A percentile compares a stretch with the other conserved stretches of the same genome.
Conservation (phyloP, 2,888 invertebrate species). For the Abrostola triplasia region DNA sequence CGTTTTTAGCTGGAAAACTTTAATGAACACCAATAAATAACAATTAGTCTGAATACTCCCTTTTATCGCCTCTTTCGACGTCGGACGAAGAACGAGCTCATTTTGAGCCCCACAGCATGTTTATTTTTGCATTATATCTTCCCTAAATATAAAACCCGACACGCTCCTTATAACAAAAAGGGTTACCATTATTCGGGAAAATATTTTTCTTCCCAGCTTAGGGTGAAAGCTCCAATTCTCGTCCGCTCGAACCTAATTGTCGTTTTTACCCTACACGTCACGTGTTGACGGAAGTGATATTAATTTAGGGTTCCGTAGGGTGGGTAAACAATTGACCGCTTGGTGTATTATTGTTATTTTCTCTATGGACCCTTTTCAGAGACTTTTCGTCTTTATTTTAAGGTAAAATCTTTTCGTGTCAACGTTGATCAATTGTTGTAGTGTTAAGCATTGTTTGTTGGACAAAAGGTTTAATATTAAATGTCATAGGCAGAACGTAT, state of each 20-base stretch:
- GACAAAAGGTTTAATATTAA: slow-evolving; percentile 47
- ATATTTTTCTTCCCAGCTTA: slow-evolving; percentile 53
- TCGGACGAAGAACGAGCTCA: neutral
- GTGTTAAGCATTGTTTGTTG: slow-evolving; percentile 39
- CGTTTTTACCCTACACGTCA: slow-evolving; percentile 70
- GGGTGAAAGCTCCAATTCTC: slow-evolving; percentile 48
- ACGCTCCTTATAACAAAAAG: slow-evolving; percentile 41
- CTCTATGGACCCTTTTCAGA: slow-evolving; percentile 49
- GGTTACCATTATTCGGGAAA: slow-evolving; percentile 54
- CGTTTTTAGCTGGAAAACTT: slow-evolving; percentile 4
- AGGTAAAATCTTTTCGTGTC: slow-evolving; percentile 54
- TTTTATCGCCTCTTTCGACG: neutral
- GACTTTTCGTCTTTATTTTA: slow-evolving; percentile 57
- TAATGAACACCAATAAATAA: slow-evolving; percentile 5
- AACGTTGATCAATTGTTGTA: slow-evolving; percentile 55
- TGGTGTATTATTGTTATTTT: slow-evolving; percentile 66
- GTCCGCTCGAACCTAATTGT: slow-evolving; percentile 54
- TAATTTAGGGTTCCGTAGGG: slow-evolving; percentile 79
- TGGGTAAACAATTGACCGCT: slow-evolving; percentile 73
- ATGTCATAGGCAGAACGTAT: slow-evolving; percentile 34
- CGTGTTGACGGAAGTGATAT: slow-evolving; percentile 82
- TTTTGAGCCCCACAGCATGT: slow-evolving; percentile 25
- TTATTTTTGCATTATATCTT: slow-evolving; percentile 41
- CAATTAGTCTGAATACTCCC: slow-evolving; percentile 2
- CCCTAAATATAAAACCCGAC: slow-evolving; percentile 43